These are phyloP conservation scores for Thalassophryne amazonica DNA, from an alignment of 2,797 vertebrate species.

Conservation along the genomic window DNA sequence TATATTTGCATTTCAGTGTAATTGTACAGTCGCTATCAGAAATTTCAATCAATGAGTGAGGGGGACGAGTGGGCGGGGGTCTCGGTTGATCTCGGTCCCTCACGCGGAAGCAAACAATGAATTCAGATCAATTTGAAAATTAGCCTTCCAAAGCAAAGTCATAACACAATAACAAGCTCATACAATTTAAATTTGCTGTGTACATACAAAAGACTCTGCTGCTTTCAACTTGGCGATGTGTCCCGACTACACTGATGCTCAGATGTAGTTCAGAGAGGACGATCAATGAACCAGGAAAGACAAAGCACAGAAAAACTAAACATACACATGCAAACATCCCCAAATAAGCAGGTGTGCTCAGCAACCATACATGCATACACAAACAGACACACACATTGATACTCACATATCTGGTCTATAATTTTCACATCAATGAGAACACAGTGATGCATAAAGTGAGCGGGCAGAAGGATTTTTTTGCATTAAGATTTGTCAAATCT, in stretches of 20 bases:
- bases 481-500: slow-evolving; percentile 56
- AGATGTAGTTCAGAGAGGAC: slow-evolving; percentile 53
- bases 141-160: slow-evolving; percentile 55
- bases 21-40: too few species aligned
- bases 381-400: slow-evolving; percentile 36
- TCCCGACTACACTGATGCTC: slow-evolving; percentile 39
- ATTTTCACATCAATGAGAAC: slow-evolving; percentile 69
- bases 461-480: slow-evolving; percentile 62
- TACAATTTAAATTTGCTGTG: slow-evolving; percentile 67
- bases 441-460: slow-evolving; percentile 64
- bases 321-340: slow-evolving; percentile 9
- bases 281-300: slow-evolving; percentile 33
- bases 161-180: slow-evolving; percentile 60
- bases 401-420: slow-evolving; percentile 44
- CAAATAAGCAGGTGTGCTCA: slow-evolving; percentile 56
- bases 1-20: too few species aligned
- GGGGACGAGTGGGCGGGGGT: too few species aligned
- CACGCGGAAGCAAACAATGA: slow-evolving; percentile 19
- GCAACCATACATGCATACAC: slow-evolving; percentile 13
- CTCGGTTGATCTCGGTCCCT: slow-evolving; percentile 2
- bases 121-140: slow-evolving; percentile 57
- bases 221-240: slow-evolving; percentile 63
- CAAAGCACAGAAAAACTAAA: slow-evolving; percentile 24
- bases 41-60: too few species aligned
- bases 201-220: slow-evolving; percentile 47